Evolutionary conservation across 2,888 invertebrate genomes (phyloP), one percentile per base, ranked within the genome.

Genomic region (Leptopterna dolabrata): DNA sequence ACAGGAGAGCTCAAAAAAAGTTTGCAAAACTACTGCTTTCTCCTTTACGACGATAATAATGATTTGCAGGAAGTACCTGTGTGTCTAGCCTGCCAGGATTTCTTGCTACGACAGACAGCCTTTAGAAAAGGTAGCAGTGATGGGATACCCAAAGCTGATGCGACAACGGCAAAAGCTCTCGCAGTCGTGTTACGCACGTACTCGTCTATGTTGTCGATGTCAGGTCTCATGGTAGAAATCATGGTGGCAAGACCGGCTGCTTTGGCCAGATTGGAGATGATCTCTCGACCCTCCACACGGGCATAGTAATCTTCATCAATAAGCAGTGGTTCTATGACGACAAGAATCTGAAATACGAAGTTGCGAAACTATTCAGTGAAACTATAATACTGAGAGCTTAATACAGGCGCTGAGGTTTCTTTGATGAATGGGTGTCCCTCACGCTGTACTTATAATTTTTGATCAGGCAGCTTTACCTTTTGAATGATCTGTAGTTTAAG

Each of bases 271-370:
- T 99, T 99, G 0, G 98, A 99, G 91, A 99, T 99, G 90, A 99
- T 99, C 93, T 99, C 99, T 91, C 99, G 94, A 90, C 99, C 99
- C 92, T 99, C 99, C 11, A 99, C 99, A 92, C 99, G 96, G 36
- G 99, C 99, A 92, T 99, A 99, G 93, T 99, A 99, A 92, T 99
- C 99, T 94, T 99, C 99, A 92, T 99, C 99, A 91, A 99, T 99
- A 63, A 99, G 93, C 89, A 99, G 93, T 0, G 99, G 99, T 93
- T 99, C 99, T 92, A 99, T 99, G 4, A 99, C 99, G 19, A 99
- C 99, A 89, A 99, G 94, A 92, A 99, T 99, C 94, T 85, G 85
- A 95, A 85, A 41, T 30, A 73, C 2, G 36, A 4, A 36, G 7
- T 36, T 36, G 7, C 2, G 7, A 16, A 14, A 36, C 9, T 36